Percentiles rank a stretch among this genome's conserved stretches.
These are phyloP conservation scores for Cyanoramphus novaezelandiae DNA, from an alignment of 2,113 vertebrate species.

Conservation along the genomic window DNA sequence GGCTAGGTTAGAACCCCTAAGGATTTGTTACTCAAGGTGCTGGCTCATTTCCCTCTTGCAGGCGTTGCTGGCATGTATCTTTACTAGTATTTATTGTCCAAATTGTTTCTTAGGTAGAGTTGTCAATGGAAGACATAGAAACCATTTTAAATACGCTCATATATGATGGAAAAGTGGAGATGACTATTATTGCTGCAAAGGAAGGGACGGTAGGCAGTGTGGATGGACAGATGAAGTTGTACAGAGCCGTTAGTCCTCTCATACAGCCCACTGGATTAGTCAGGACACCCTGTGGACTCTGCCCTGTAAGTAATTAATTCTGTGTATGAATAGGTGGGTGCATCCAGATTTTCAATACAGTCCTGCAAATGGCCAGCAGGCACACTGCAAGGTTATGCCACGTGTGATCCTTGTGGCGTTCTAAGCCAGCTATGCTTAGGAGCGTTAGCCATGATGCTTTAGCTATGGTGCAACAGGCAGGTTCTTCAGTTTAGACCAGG, in stretches of 20 bases:
- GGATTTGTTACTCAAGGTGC: not conserved
- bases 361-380: not conserved
- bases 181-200: conserved; percentile 95
- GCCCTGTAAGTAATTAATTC: conserved; percentile 82
- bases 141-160: conserved; percentile 97
- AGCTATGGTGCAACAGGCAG: not conserved
- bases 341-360: not conserved
- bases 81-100: not conserved
- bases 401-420: accelerated
- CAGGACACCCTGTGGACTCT: conserved; percentile 92
- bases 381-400: not conserved
- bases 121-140: conserved; percentile 99
- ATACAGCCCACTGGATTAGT: conserved; percentile 90
- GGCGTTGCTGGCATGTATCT: accelerated
- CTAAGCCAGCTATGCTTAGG: not conserved
- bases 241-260: conserved; percentile 87
- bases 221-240: conserved; percentile 95
- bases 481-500: not conserved
- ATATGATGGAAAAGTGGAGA: conserved; percentile 97
- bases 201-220: conserved; percentile 94
- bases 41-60: not conserved
- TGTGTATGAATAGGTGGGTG: not conserved
- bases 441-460: not conserved
- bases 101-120: conserved; percentile 83
- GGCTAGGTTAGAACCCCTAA: not conserved